Evolutionary conservation across 2,113 vertebrate species (phyloP).

Genomic region (Pagrus major): DNA sequence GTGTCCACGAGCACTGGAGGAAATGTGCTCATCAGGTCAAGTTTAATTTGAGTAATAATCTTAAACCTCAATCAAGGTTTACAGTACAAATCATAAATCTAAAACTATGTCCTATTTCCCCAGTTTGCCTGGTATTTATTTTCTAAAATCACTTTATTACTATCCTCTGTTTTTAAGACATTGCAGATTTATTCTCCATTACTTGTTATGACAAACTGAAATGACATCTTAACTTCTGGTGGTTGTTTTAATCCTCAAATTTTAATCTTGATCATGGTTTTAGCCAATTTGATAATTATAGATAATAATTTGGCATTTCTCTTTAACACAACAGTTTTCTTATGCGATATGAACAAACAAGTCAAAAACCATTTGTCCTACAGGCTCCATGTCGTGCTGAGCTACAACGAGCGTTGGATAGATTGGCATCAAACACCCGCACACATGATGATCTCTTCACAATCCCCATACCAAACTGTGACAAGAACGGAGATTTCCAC

Average conservation of each 20-base stretch:
- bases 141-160: not conserved
- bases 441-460: slow-evolving; percentile 92
- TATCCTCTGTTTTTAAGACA: not conserved
- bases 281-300: not conserved
- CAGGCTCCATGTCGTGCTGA: slow-evolving; percentile 93
- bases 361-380: not conserved
- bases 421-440: slow-evolving; percentile 89
- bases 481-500: slow-evolving; percentile 94
- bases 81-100: not conserved
- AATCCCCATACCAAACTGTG: slow-evolving; percentile 96
- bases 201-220: not conserved
- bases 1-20: slow-evolving; percentile 1
- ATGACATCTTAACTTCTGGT: not conserved
- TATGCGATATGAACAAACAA: not conserved
- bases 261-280: not conserved
- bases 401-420: slow-evolving; percentile 90
- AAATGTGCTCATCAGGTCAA: not conserved
- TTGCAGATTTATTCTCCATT: not conserved
- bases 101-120: not conserved
- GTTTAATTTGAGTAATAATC: not conserved
- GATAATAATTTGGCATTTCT: not conserved
- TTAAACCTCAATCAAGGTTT: not conserved
- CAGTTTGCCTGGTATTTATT: not conserved
- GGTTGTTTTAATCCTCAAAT: not conserved
- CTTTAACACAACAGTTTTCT: not conserved